Evolutionary conservation across 2,888 invertebrate species (phyloP).

Genomic region (Synergus laeviventris): DNA sequence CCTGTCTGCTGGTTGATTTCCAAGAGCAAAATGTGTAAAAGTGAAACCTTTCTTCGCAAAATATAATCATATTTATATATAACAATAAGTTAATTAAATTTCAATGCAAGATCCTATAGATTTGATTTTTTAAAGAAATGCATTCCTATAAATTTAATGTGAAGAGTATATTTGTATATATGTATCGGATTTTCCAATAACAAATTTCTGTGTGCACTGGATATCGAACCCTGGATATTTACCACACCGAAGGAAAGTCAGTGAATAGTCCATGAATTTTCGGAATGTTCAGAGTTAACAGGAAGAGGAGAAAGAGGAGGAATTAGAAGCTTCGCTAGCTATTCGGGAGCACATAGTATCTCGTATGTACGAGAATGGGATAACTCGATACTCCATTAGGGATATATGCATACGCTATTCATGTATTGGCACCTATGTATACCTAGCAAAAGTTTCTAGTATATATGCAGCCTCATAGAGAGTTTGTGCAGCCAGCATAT

Average conservation of each 20-base stretch:
- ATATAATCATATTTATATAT: background rate
- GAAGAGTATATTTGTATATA: background rate
- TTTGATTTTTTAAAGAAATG: background rate
- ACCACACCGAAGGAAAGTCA: background rate
- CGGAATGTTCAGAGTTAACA: constrained; percentile 48
- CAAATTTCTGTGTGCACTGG: background rate
- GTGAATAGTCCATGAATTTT: constrained; percentile 37
- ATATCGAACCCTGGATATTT: constrained; percentile 18
- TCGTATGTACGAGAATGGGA: constrained; percentile 29
- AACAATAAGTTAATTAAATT: background rate
- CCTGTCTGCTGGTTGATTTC: background rate
- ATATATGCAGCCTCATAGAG: background rate
- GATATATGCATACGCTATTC: constrained; percentile 30
- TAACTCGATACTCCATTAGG: constrained; percentile 39
- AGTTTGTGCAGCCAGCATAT: constrained; percentile 29
- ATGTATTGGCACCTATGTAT: constrained; percentile 35
- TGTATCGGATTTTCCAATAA: background rate
- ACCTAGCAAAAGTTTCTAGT: constrained; percentile 22
- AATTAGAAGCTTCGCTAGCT: constrained; percentile 61
- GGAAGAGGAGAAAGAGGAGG: constrained; percentile 41
- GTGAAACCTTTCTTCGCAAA: background rate
- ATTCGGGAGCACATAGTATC: constrained; percentile 50
- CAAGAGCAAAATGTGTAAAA: background rate
- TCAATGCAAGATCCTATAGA: background rate
- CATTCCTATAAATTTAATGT: background rate